Evolutionary conservation across 2,113 vertebrate genomes (phyloP), one percentile per base, ranked within the genome.

Genomic region (Galeopterus variegatus): DNA sequence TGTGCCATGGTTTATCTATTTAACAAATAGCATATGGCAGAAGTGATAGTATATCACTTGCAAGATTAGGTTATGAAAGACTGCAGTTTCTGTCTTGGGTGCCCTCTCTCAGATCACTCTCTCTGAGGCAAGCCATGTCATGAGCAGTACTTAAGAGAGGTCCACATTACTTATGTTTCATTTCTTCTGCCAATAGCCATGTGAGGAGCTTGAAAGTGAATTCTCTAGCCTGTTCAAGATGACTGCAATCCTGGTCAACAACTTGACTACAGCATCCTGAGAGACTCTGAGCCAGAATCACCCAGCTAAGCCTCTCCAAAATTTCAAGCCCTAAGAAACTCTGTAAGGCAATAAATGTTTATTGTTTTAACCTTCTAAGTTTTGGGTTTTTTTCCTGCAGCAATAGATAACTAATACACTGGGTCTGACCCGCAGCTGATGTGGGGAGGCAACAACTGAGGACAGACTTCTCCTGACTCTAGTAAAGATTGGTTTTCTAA

Each of bases 51-150:
- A 52, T 73, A 21, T 88, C 21, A 86, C 58, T 73, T 92, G 92
- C 36, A 92, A 84, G 45, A 79, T 77, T 90, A 54, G 3, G 23
- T 80, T 89, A 80, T 48, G 33, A 95, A 95, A 94, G 33, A 62
- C 50, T 62, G 24, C 0, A 50, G 72, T 14, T 88, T 94, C 72
- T 62, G 23, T 31, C 65, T 85, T 67, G 15, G 24, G 15, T 50
- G 21, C 8, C 4, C 7, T 75, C 18, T 75, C 21, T 94, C 83
- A 67, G 33, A 89, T 94, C 58, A 73, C 50, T 13, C 26, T 54
- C 18, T 50, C 26, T 60, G 41, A 72, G 62, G 54, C 58, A 91
- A 60, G 15, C 3, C 23, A 54, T 45, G 12, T 23, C 79, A 36
- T 65, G 36, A 82, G 52, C 8, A 69, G 54, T 72, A n/a, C 24